Percentiles rank a stretch among this genome's conserved stretches.
Evolutionary conservation across 2,113 vertebrate genomes (phyloP).

Genomic region (Tetraodon nigroviridis): DNA sequence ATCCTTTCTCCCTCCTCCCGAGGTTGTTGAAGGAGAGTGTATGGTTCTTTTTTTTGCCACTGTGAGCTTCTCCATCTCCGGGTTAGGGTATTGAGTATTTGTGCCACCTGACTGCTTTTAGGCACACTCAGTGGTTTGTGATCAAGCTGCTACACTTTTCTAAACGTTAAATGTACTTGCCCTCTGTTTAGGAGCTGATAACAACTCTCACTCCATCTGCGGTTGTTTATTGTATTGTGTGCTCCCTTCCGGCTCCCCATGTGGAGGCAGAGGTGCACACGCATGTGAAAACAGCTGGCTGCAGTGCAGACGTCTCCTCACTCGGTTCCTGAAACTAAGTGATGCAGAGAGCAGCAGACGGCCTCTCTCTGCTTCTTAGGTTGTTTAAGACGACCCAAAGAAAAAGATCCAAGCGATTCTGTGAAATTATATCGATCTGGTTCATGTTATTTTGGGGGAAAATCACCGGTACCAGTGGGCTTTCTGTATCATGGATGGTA

Average conservation of each 20-base stretch:
- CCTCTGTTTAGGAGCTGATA: conserved; percentile 1
- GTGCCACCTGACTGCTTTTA: conserved; percentile 34
- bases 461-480: background rate
- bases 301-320: conserved; percentile 4
- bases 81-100: no score
- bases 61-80: conserved; percentile 33
- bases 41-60: conserved; percentile 34
- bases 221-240: background rate
- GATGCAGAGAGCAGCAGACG: conserved; percentile 2
- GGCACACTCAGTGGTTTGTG: conserved; percentile 44
- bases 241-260: background rate
- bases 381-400: no score
- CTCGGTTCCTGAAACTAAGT: conserved; percentile 12
- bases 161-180: conserved; percentile 9
- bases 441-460: no score
- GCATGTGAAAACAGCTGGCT: conserved; percentile 17
- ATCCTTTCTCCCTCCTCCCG: conserved; percentile 38
- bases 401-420: background rate
- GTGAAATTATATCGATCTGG: no score
- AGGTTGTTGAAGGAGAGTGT: conserved; percentile 46
- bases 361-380: background rate
- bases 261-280: background rate
- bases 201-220: conserved; percentile 12
- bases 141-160: conserved; percentile 25
- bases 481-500: background rate